Evolutionary conservation across 92 coral and sea anemone species (phyloP), one percentile per base, ranked within the genome.

Genomic region (Epizoanthus scotinus): DNA sequence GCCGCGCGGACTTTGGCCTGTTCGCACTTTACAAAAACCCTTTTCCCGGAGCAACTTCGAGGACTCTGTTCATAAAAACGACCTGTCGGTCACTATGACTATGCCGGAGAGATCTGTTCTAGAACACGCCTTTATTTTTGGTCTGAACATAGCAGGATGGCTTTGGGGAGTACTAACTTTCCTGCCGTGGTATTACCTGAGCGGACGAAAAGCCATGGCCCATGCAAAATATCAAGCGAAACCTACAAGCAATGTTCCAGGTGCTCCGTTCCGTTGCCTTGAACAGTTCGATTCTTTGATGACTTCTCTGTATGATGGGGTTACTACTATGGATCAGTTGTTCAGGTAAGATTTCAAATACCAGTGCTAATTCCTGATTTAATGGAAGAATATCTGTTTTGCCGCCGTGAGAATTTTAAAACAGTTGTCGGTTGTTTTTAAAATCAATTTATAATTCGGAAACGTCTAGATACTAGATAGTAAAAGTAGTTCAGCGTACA

Each of bases 161-260:
- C 52, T 91, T 6, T 95, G 99, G 99, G 96, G 99, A 69, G 86
- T 95, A 15, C 83, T 95, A 36, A 89, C 95, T 53, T 95, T 95
- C 85, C 57, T 91, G 2, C 99, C 99, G 18, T 95, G 99, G 99
- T 95, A 93, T 44, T 85, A 93, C 31, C 56, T 95, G 73, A 85
- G 89, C 31, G 99, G 99, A 86, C 90, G 96, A 78, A 91, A 93
- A 75, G 82, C 85, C 21, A 79, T 70, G 61, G 86, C 84, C 34
- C 71, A 86, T 31, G 84, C 87, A 53, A 94, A 89, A 78, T 58
- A 83, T 26, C 99, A 95, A 88, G 98, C 94, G 24, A 84, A 84
- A 65, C 92, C 94, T 14, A 88, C 97, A 28, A 87, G 94, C 44
- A 86, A 80, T 31, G 88, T 87, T 65, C 96, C 98, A 0, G 97